Evolutionary conservation across 37 sponge, comb jelly and placozoan species (phyloP), one percentile per base, ranked within the genome.

Genomic region (Ephydatia muelleri): DNA sequence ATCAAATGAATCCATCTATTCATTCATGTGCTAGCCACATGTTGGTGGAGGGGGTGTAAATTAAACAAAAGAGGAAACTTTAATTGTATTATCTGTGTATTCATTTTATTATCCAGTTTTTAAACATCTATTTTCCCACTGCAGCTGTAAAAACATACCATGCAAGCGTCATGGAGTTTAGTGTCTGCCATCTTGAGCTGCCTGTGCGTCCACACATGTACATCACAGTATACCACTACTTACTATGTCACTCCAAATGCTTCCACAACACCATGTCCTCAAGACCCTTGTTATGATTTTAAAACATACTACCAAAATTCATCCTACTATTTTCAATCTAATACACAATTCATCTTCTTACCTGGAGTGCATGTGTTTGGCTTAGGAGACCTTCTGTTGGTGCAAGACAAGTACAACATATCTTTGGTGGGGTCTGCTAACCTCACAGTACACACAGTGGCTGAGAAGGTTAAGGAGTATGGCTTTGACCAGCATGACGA

Each of bases 351-450:
- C 57, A 57, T 57, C 57, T 32, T 49, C n/a, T 78, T 28, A 22
- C 35, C n/a, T 80, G 81, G 81, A 67, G 37, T 26, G 68, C 81
- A 26, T 32, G 40, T 68, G 70, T 80, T 66, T 68, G 70, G 4
- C 22, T 67, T 26, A 32, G 37, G 38, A 86, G 64, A 67, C 81
- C 80, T 74, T 64, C 38, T 38, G 65, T 11, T 11, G 16, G 57
- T 57, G 16, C 57, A 57, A 57, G 57, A 57, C 57, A 57, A 13
- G 16, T 4, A 13, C 57, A 57, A 57, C 19, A 57, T 57, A 57
- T 57, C 57, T 13, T 57, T 57, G 57, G 19, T 16, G 6, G 57
- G 57, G 57, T 57, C 57, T 19, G 57, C 9, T 57, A 5, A 57
- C 57, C 57, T 57, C 57, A 57, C 57, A 1, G 14, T 57, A 57